A percentile compares a stretch with the other conserved stretches of the same genome.
Evolutionary conservation across 2,888 invertebrate species (phyloP).

Genomic region (Ischnus inquisitorius): DNA sequence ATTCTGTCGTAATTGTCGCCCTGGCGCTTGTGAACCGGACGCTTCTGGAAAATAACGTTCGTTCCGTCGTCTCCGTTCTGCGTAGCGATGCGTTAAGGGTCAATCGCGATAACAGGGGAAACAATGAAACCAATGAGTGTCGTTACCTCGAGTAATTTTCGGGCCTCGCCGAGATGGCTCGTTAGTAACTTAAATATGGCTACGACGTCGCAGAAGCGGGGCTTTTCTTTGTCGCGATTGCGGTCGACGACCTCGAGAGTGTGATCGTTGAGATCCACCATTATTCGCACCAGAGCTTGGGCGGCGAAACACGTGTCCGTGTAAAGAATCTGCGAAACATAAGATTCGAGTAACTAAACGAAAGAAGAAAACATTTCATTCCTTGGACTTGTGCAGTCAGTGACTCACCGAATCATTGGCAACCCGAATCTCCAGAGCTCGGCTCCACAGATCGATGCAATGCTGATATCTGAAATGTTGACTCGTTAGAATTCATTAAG

Average conservation of each 20-base stretch:
- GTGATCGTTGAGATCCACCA: slow-evolving; percentile 91
- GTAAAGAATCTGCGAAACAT: slow-evolving; percentile 85
- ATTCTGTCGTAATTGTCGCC: slow-evolving; percentile 93
- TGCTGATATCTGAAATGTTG: slow-evolving; percentile 88
- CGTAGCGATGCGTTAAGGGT: not conserved
- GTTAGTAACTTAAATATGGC: slow-evolving; percentile 90
- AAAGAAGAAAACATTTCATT: slow-evolving; percentile 4
- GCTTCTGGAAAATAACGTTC: slow-evolving; percentile 84
- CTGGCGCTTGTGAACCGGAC: slow-evolving; percentile 92
- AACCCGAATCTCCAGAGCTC: slow-evolving; percentile 93
- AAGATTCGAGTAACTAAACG: not conserved
- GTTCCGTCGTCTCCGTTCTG: not conserved
- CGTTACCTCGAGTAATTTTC: slow-evolving; percentile 84
- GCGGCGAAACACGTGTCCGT: slow-evolving; percentile 95
- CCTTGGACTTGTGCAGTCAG: not conserved
- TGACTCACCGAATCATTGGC: slow-evolving; percentile 90
- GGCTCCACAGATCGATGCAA: slow-evolving; percentile 95
- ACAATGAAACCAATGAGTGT: not conserved
- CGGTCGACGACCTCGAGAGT: slow-evolving; percentile 86
- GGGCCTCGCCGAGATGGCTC: slow-evolving; percentile 86
- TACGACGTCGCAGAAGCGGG: slow-evolving; percentile 90
- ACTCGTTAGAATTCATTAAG: slow-evolving; percentile 26
- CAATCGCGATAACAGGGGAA: not conserved
- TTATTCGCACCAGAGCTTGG: slow-evolving; percentile 93
- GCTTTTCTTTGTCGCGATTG: slow-evolving; percentile 86